Evolutionary conservation across 1,140 invertebrate genomes (phyloP).

Genomic region (Ceratina japonica): DNA sequence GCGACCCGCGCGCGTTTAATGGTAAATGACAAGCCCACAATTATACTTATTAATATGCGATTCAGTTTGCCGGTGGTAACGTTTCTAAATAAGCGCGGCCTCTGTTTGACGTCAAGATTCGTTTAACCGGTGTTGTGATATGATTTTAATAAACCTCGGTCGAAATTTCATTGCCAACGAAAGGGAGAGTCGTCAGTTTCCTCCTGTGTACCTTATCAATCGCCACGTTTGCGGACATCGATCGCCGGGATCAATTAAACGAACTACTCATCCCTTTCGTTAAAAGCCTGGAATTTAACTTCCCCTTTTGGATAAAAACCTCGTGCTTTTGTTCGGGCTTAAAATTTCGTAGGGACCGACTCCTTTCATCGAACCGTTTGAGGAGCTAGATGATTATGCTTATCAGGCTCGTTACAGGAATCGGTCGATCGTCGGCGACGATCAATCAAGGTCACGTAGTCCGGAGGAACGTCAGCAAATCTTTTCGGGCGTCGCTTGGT

Average conservation of each 20-base stretch:
- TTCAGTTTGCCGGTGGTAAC: slow-evolving; percentile 9
- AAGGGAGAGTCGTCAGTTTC: too few species aligned
- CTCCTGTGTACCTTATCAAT: background rate
- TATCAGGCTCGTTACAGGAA: slow-evolving; percentile 40
- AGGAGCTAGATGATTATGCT: slow-evolving; percentile 5
- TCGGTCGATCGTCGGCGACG: slow-evolving; percentile 51
- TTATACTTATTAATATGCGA: slow-evolving; percentile 48
- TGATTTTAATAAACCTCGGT: slow-evolving; percentile 31
- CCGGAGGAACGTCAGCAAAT: slow-evolving; percentile 46
- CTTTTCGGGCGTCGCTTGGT: slow-evolving; percentile 35
- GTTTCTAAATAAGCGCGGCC: slow-evolving; percentile 23
- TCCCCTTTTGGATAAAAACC: too few species aligned
- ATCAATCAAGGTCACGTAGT: slow-evolving; percentile 60
- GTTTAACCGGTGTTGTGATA: slow-evolving; percentile 23
- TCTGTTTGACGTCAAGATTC: slow-evolving; percentile 33
- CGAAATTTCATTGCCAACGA: slow-evolving; percentile 9
- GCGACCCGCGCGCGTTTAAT: slow-evolving; percentile 20
- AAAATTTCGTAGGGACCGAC: too few species aligned
- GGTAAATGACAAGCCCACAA: slow-evolving; percentile 37
- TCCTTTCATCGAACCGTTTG: too few species aligned
- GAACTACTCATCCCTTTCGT: too few species aligned
- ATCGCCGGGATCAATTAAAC: background rate
- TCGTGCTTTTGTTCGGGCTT: too few species aligned
- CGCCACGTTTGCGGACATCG: background rate
- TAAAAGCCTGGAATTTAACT: too few species aligned